These are phyloP conservation scores for Mesoligia furuncula DNA, from an alignment of 2,888 invertebrate genomes.

Conservation along the genomic window DNA sequence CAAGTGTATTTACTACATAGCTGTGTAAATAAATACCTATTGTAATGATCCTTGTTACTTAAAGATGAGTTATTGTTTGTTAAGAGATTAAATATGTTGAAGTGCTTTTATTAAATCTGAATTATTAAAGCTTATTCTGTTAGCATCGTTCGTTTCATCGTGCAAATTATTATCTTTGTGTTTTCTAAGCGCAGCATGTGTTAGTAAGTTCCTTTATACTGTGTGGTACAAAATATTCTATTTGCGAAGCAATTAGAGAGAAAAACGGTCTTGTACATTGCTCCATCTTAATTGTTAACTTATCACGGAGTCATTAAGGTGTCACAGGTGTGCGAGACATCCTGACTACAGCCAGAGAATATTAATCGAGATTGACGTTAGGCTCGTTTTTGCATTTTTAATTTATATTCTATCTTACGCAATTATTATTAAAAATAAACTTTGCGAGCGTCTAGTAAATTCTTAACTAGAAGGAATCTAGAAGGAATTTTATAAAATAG, in stretches of 20 bases:
- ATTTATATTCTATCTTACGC: conserved; percentile 34
- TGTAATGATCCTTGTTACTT: conserved; percentile 55
- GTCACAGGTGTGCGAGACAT: conserved; percentile 61
- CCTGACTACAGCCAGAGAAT: conserved; percentile 58
- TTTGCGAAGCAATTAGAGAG: conserved; percentile 56
- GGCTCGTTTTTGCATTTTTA: conserved; percentile 49
- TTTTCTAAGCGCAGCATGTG: background rate
- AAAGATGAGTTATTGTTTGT: conserved; percentile 44
- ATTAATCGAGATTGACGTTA: conserved; percentile 58
- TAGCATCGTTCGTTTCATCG: conserved; percentile 10
- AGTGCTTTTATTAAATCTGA: conserved; percentile 32
- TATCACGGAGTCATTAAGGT: conserved; percentile 60
- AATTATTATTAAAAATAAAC: conserved; percentile 38
- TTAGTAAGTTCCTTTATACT: conserved; percentile 12
- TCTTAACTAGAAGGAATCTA: background rate
- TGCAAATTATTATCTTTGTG: conserved; percentile 9
- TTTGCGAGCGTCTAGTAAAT: background rate
- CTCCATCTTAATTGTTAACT: conserved; percentile 58
- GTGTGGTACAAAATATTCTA: conserved; percentile 46
- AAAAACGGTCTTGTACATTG: conserved; percentile 47
- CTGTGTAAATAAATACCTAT: conserved; percentile 58
- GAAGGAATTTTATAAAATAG: background rate
- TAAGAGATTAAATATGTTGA: conserved; percentile 41
- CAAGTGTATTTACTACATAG: conserved; percentile 60
- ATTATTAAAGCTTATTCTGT: conserved; percentile 15